These are phyloP conservation scores for Mesorhabditis sp. DNA, from an alignment of 2,888 invertebrate species.

Conservation along the genomic window DNA sequence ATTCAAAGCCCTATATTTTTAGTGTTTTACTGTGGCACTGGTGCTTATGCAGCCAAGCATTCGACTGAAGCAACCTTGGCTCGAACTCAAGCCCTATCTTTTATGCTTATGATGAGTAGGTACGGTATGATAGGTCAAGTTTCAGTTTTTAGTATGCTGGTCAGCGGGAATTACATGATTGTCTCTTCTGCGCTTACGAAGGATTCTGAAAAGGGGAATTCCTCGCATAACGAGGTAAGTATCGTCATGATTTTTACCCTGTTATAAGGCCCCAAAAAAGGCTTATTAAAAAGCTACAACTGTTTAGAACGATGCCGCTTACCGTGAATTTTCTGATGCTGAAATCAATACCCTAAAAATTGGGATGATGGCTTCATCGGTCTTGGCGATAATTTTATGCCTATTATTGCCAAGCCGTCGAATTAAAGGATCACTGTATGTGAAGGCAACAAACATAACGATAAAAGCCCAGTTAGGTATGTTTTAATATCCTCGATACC, in stretches of 20 bases:
- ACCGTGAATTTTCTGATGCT: not conserved
- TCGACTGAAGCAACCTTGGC: not conserved
- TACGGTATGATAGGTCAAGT: not conserved
- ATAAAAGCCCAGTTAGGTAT: not conserved
- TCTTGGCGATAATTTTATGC: not conserved
- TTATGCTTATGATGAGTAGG: not conserved
- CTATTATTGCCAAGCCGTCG: not conserved
- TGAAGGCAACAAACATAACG: not conserved
- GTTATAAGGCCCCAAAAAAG: too few relatives aligned
- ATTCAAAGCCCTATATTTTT: not conserved
- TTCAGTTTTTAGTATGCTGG: not conserved
- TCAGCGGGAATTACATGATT: not conserved
- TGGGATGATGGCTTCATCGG: not conserved
- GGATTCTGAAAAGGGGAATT: not conserved
- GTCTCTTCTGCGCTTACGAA: not conserved
- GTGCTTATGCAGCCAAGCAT: not conserved
- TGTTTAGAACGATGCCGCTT: not conserved
- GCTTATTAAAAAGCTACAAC: not conserved
- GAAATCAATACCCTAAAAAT: not conserved
- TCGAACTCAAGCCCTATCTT: not conserved
- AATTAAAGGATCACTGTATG: not conserved
- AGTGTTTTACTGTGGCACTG: constrained; percentile 4
- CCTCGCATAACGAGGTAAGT: not conserved
- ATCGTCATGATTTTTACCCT: too few relatives aligned
- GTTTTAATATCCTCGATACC: not conserved